Base-by-base conservation (phyloP, 2,888 invertebrate genomes). In the Orgyia antiqua region DNA sequence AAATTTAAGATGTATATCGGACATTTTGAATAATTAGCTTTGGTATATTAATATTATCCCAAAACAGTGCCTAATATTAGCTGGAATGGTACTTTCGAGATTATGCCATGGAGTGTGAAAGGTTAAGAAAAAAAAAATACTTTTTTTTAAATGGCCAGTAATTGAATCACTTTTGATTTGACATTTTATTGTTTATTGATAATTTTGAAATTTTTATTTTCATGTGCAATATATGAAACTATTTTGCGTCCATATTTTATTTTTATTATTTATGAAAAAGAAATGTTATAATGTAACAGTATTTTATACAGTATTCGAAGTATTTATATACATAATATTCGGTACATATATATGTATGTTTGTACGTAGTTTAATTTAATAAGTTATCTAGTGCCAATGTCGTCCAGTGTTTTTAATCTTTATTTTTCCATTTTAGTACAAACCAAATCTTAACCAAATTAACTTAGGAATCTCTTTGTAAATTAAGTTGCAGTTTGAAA, bases 191-290 rank as follows among this genome's bases (percentile, higher is more conserved):
- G 3, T 18, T 17, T 17, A 17, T 20, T n/a, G 13, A n/a, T n/a
- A n/a, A n/a, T n/a, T n/a, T n/a, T n/a, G n/a, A n/a, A n/a, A n/a
- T n/a, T 49, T 36, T 45, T 38, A 60, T 63, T 59, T 56, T 58
- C 50, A 64, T 69, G 84, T 86, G 84, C 84, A 84, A 84, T 84
- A 86, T 65, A 54, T 68, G 72, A 69, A 83, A 83, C 76, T 73
- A 60, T 68, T 79, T 84, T 84, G 78, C 84, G 84, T 84, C 84
- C 84, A 82, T 76, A 67, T 67, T 13, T 70, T 58, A 58, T 66
- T 58, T 61, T 50, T 51, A 42, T 46, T 62, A 59, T 63, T 61
- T 62, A 62, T 58, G 39, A 47, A 46, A 46, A 33, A 53, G 59
- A 61, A 57, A 67, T 68, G 75, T 68, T 67, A 72, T 72, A 72